These are phyloP conservation scores for Hirudinaria manillensis DNA, from an alignment of 2,888 invertebrate genomes.

Conservation along the genomic window DNA sequence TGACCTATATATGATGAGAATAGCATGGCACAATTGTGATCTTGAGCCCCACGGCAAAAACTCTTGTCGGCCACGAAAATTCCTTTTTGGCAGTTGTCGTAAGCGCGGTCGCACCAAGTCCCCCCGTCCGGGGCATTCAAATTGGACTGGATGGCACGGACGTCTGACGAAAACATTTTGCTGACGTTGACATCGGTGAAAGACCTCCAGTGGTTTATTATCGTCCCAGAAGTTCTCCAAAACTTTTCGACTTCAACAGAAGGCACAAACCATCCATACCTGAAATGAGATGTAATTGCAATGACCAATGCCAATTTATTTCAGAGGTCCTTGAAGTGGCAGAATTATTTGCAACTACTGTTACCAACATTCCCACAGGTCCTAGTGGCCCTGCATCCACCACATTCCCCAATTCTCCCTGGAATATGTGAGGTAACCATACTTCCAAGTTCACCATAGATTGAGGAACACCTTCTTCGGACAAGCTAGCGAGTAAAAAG, in stretches of 20 bases:
- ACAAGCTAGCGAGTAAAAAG: not conserved
- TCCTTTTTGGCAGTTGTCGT: not conserved
- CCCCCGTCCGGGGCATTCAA: not conserved
- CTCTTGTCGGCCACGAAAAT: not conserved
- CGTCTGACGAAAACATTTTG: slow-evolving; percentile 52
- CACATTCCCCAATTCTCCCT: slow-evolving; percentile 55
- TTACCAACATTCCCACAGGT: slow-evolving; percentile 51
- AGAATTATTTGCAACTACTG: not conserved
- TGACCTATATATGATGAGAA: slow-evolving; percentile 2
- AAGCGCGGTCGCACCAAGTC: not conserved
- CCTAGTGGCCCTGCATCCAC: slow-evolving; percentile 54
- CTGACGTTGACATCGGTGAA: slow-evolving; percentile 57
- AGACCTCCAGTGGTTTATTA: slow-evolving; percentile 60
- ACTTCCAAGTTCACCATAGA: slow-evolving; percentile 66
- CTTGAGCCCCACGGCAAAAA: not conserved
- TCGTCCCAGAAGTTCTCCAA: slow-evolving; percentile 44
- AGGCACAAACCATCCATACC: slow-evolving; percentile 55
- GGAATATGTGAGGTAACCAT: slow-evolving; percentile 64
- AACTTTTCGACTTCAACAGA: slow-evolving; percentile 45
- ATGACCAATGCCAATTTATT: not conserved
- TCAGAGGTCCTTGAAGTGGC: not conserved
- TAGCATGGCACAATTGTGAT: slow-evolving; percentile 5
- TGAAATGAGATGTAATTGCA: slow-evolving; percentile 39
- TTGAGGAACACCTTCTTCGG: slow-evolving; percentile 44
- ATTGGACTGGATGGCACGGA: not conserved